Conservation (phyloP, 2,888 invertebrate species). For the Tetragonula carbonaria region DNA sequence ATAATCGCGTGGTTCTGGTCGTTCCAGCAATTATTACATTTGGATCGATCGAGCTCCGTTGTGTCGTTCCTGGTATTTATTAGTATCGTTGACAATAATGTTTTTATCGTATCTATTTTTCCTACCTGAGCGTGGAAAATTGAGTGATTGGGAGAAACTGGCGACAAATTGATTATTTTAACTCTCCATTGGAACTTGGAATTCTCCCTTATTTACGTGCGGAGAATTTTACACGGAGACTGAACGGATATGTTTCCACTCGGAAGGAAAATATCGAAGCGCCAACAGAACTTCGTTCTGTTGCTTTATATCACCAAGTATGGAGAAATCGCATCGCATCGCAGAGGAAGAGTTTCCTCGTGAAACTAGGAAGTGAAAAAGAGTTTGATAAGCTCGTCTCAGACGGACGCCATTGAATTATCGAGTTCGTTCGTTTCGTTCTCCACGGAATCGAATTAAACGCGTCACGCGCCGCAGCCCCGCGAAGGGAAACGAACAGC, state of each 20-base stretch:
- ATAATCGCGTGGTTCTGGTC: background rate
- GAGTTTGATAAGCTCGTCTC: slow-evolving; percentile 47
- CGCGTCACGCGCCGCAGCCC: slow-evolving; percentile 49
- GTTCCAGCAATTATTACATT: background rate
- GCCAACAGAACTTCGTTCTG: background rate
- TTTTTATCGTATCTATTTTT: background rate
- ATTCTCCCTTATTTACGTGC: background rate
- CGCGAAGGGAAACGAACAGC: slow-evolving; percentile 54
- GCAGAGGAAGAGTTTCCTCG: background rate
- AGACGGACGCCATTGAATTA: slow-evolving; percentile 48
- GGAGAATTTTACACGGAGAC: too few species aligned
- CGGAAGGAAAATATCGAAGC: too few species aligned
- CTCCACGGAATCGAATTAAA: slow-evolving; percentile 55
- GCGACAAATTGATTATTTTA: background rate
- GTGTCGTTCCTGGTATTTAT: background rate
- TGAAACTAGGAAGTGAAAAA: slow-evolving; percentile 26
- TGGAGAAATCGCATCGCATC: background rate
- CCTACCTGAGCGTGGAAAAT: slow-evolving; percentile 25
- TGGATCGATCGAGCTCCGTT: background rate
- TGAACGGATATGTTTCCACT: too few species aligned
- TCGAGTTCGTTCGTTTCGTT: slow-evolving; percentile 39
- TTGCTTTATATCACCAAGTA: background rate
- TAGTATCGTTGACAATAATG: background rate
- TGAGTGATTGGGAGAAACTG: background rate
- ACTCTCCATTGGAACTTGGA: background rate